These are phyloP conservation scores for Mylabris sibirica DNA, from an alignment of 2,888 invertebrate species.

Conservation along the genomic window DNA sequence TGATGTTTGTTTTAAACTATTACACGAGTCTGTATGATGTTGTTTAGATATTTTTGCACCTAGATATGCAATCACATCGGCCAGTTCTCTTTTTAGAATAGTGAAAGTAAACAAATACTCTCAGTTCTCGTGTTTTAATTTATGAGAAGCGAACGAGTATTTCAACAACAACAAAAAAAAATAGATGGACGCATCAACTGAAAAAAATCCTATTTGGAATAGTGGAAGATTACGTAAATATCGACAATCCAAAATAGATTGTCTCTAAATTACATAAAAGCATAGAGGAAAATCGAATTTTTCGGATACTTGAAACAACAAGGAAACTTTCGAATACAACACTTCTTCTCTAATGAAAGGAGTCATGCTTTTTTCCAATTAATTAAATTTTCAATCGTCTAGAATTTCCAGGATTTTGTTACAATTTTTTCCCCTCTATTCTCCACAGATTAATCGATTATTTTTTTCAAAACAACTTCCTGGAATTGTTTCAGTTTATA, in stretches of 20 bases:
- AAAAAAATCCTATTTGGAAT: slow-evolving; percentile 23
- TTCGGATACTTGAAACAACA: no score
- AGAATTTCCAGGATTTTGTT: not conserved
- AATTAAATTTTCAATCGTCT: not conserved
- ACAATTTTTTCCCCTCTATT: not conserved
- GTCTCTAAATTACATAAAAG: slow-evolving; percentile 11
- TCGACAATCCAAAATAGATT: slow-evolving; percentile 25
- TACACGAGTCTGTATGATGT: not conserved
- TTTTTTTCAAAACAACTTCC: not conserved
- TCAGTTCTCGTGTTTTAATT: not conserved
- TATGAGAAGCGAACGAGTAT: slow-evolving; percentile 28
- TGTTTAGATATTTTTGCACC: slow-evolving; percentile 22
- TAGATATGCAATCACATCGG: slow-evolving; percentile 23
- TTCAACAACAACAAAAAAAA: no score
- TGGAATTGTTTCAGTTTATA: not conserved
- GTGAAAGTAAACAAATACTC: slow-evolving; percentile 24
- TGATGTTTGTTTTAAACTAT: not conserved
- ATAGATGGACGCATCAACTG: slow-evolving; percentile 4
- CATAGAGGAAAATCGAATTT: no score
- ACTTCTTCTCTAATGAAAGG: no score
- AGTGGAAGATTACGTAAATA: slow-evolving; percentile 25
- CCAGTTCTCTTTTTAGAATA: slow-evolving; percentile 11
- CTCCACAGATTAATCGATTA: not conserved
- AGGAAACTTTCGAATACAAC: no score
- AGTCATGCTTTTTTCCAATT: not conserved